Conservation (phyloP, 2,797 vertebrate genomes). For the Falco biarmicus region DNA sequence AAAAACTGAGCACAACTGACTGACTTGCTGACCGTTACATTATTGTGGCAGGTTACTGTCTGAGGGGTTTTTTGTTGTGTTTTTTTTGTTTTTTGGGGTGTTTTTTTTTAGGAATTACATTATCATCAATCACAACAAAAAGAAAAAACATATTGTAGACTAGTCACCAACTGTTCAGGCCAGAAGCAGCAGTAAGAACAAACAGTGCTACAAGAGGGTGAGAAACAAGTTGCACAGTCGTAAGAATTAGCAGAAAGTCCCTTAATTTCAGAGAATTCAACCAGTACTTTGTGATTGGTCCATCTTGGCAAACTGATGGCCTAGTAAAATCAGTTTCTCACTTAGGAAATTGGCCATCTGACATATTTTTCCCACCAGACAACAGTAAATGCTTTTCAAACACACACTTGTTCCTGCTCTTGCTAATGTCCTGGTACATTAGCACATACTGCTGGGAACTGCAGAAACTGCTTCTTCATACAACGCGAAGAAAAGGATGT, state of each 20-base stretch:
- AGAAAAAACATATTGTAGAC: background rate
- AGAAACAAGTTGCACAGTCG: background rate
- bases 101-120: background rate
- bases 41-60: background rate
- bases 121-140: background rate
- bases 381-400: background rate
- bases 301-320: background rate
- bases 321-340: background rate
- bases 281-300: background rate
- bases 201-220: background rate
- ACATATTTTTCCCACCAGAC: background rate
- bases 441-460: background rate
- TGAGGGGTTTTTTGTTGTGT: background rate
- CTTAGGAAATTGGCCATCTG: background rate
- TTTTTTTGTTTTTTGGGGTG: background rate
- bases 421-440: background rate
- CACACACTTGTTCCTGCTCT: background rate
- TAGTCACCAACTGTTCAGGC: background rate
- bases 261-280: background rate
- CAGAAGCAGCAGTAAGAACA: background rate
- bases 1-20: background rate
- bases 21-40: background rate
- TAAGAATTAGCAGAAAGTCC: background rate
- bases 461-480: background rate
- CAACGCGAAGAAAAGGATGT: background rate